A percentile compares a stretch with the other conserved stretches of the same genome.
These are phyloP conservation scores for Charaxes varanes DNA, from an alignment of 1,140 invertebrate species.

Conservation along the genomic window DNA sequence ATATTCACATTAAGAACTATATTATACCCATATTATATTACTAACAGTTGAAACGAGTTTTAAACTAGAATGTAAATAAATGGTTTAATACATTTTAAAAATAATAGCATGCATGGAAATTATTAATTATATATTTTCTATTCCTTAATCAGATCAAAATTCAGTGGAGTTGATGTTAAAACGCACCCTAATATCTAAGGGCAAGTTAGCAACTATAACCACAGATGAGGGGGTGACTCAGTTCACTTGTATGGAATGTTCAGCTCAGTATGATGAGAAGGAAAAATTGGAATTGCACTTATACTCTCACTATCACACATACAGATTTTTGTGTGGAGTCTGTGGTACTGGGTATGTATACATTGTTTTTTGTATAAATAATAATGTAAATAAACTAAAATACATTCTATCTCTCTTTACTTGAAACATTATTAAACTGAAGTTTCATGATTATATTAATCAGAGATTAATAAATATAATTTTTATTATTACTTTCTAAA, in stretches of 20 bases:
- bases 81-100: too few relatives aligned
- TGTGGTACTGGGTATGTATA: slow-evolving; percentile 68
- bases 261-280: slow-evolving; percentile 72
- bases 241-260: slow-evolving; percentile 51
- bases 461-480: too few relatives aligned
- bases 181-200: slow-evolving; percentile 33
- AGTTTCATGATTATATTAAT: too few relatives aligned
- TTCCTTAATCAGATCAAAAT: slow-evolving; percentile 6
- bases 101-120: too few relatives aligned
- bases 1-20: too few relatives aligned
- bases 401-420: too few relatives aligned
- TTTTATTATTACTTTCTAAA: too few relatives aligned
- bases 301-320: slow-evolving; percentile 82
- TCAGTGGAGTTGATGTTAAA: slow-evolving; percentile 26
- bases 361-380: slow-evolving; percentile 7
- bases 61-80: too few relatives aligned
- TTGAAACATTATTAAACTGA: too few relatives aligned
- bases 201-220: slow-evolving; percentile 42
- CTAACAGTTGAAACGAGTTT: too few relatives aligned
- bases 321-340: slow-evolving; percentile 77
- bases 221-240: slow-evolving; percentile 22
- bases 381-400: too few relatives aligned
- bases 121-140: slow-evolving; percentile 6
- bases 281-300: slow-evolving; percentile 84
- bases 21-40: too few relatives aligned